Evolutionary conservation across 1,140 invertebrate genomes (phyloP).

Genomic region (Carposina sasakii): DNA sequence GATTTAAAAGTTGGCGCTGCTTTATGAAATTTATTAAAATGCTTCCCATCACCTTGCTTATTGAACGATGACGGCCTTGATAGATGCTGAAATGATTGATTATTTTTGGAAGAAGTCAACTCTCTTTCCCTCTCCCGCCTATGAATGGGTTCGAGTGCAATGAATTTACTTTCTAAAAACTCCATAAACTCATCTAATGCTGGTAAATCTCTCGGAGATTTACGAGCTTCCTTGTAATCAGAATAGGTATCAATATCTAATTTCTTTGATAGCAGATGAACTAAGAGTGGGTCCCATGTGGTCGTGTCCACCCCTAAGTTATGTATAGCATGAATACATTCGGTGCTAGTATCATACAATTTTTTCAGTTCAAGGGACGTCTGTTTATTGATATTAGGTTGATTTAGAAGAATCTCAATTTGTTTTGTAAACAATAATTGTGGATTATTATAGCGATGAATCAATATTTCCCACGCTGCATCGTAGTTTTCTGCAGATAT

Average conservation of each 20-base stretch:
- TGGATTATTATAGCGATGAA: background rate
- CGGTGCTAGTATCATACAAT: background rate
- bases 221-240: background rate
- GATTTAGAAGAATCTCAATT: background rate
- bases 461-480: background rate
- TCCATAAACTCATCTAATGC: background rate
- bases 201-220: background rate
- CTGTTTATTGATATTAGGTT: background rate
- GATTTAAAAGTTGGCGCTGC: background rate
- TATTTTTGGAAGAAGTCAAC: background rate
- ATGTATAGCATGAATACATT: background rate
- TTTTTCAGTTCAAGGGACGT: background rate
- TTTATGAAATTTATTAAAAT: background rate
- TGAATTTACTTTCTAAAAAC: constrained; percentile 1
- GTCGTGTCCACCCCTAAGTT: background rate
- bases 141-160: background rate
- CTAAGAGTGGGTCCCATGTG: background rate
- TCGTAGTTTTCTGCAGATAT: background rate
- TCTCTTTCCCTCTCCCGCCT: background rate
- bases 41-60: background rate
- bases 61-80: background rate
- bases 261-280: background rate
- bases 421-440: background rate
- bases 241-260: background rate
- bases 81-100: background rate